Conservation (phyloP, 2,113 vertebrate genomes). For the Rutilus rutilus region DNA sequence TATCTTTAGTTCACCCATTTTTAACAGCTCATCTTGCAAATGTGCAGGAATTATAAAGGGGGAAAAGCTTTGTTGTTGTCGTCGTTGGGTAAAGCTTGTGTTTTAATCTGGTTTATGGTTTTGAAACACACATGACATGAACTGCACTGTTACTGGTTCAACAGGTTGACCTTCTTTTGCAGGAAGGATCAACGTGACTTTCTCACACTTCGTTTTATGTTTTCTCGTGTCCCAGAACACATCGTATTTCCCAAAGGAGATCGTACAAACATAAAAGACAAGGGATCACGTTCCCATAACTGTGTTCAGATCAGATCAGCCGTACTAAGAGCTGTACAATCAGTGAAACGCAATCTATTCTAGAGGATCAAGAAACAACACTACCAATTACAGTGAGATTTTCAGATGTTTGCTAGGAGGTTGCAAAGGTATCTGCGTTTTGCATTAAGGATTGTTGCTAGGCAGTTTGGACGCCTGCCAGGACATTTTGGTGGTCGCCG, state of each 20-base stretch:
- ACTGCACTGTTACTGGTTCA: neutral
- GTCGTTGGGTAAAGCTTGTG: neutral
- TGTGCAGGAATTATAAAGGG: neutral
- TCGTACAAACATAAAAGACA: neutral
- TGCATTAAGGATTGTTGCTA: neutral
- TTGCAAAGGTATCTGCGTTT: neutral
- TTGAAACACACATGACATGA: neutral
- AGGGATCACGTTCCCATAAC: neutral
- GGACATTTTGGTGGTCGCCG: neutral
- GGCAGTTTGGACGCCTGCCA: neutral
- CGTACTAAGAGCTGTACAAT: neutral
- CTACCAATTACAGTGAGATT: neutral
- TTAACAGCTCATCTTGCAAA: neutral
- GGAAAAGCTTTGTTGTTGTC: neutral
- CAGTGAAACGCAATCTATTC: neutral
- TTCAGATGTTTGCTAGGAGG: neutral
- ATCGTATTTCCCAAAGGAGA: neutral
- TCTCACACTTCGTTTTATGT: constrained; percentile 4
- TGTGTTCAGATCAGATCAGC: neutral
- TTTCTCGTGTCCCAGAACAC: neutral
- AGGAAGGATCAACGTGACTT: neutral
- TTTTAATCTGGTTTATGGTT: neutral
- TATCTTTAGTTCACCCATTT: neutral
- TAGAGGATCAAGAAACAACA: neutral
- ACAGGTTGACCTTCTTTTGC: neutral